Evolutionary conservation across 2,797 vertebrate species (phyloP), one percentile per base, ranked within the genome.

Genomic region (Arrhamphus sclerolepis): DNA sequence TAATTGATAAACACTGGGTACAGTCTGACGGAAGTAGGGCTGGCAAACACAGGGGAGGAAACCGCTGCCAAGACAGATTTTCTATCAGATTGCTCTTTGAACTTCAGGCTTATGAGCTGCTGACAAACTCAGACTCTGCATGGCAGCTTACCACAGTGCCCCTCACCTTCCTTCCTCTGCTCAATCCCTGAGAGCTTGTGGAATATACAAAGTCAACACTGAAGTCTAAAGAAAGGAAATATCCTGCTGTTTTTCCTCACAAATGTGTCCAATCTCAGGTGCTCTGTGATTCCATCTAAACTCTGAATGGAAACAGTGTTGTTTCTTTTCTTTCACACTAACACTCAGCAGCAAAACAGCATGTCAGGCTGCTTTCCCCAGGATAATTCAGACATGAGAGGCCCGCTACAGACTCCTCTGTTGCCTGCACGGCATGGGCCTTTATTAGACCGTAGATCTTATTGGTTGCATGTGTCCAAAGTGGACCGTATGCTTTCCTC

Each of bases 391-490:
- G 89, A 89, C 62, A 65, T 81, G 75, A 90, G 89, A 91, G 87
- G 72, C 83, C 80, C 38, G 8, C 84, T 83, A 68, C 7, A 81
- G 75, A 56, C 75, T 66, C 62, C 75, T 62, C 55, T 40, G 67
- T 43, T 66, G 42, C 61, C 79, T 54, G 62, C 62, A 62, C 34
- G 31, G 84, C 65, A 93, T 95, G 93, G 28, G 86, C 82, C 65
- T 93, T 93, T 89, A 94, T 95, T 94, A 95, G 66, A 70, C 47
- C 34, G 24, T 26, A 26, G 24, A 46, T 54, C 81, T 94, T 90
- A 95, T 94, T 95, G 93, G 89, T 90, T 93, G 86, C 94, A 94
- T 82, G 90, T 95, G 94, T 87, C 70, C 72, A 19, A 59, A 87
- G 75, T 71, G 73, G 77, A 77, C 70, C 72, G 77, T 88, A 90